Evolutionary conservation across 1,140 invertebrate species (phyloP), one percentile per base, ranked within the genome.

Genomic region (Heterodera carotae): DNA sequence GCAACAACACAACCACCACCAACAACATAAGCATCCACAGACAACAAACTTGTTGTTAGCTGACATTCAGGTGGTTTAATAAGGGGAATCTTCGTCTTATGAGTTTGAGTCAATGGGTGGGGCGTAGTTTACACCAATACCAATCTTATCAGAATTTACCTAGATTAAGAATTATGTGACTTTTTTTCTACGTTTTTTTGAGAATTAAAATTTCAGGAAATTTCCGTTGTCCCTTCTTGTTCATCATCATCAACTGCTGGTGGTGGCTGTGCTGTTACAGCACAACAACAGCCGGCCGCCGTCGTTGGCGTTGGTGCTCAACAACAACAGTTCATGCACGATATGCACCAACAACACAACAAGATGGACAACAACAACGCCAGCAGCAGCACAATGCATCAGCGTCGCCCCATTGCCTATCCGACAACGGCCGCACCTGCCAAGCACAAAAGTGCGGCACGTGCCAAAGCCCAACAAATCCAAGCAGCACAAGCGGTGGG

Each of bases 371-470:
- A 31, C 25, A 59, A 39, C 72, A 62, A 77, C 34, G 27, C 29
- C 64, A 15, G 0, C 69, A n/a, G 22, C 70, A 60, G 48, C 25
- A 76, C 7, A 10, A 34, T 43, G 48, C 76, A 15, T 29, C 76
- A 77, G 7, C 56, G 74, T 4, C 15, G 74, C 2, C 74, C 48
- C 77, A 69, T 76, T 70, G 39, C 66, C 1, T 68, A 68, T 5
- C 66, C 33, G 39, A 68, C 3, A 53, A 33, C 15, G n/a, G 25
- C 31, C 25, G 67, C 22, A 3, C 12, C 76, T 22, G 60, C 18
- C 77, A 78, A 78, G 25, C 76, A 79, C 79, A 78, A 78, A 64
- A 78, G 79, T 36, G 33, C 78, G 78, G 43, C 15, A 60, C 29
- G 76, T 2, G 69, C 36, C 27, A 78, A 79, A 34, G 76, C 43